These are phyloP conservation scores for Pelecanus crispus DNA, from an alignment of 2,113 vertebrate genomes.

Conservation along the genomic window DNA sequence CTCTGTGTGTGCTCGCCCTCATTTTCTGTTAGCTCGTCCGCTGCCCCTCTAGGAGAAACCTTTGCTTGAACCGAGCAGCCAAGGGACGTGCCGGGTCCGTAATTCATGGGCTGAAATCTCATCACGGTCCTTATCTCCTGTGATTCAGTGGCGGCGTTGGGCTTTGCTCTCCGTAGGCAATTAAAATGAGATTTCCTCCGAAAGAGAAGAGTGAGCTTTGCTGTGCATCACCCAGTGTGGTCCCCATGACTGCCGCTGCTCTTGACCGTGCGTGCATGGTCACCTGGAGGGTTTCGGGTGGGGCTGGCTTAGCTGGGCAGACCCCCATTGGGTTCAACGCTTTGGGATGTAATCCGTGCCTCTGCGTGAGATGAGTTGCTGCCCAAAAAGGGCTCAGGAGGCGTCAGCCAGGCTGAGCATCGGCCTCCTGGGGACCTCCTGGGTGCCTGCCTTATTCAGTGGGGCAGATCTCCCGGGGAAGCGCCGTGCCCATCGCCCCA, in stretches of 20 bases:
- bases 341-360: background rate
- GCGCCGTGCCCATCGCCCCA: rapidly evolving
- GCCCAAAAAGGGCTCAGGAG: background rate
- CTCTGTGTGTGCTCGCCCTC: background rate
- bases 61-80: background rate
- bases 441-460: background rate
- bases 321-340: rapidly evolving
- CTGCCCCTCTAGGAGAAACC: background rate
- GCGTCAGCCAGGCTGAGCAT: background rate
- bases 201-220: background rate
- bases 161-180: rapidly evolving
- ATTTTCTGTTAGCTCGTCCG: background rate
- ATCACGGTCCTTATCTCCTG: background rate
- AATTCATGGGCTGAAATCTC: background rate
- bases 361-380: background rate
- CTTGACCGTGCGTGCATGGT: background rate
- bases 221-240: background rate
- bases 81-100: background rate
- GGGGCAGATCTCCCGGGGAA: rapidly evolving
- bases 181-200: background rate
- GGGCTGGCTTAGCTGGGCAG: background rate
- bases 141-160: background rate
- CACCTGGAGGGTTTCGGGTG: background rate
- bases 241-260: rapidly evolving
- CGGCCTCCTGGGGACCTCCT: background rate